These are phyloP conservation scores for Microcebus lehilahytsara DNA, from an alignment of 2,113 vertebrate species.

Conservation along the genomic window DNA sequence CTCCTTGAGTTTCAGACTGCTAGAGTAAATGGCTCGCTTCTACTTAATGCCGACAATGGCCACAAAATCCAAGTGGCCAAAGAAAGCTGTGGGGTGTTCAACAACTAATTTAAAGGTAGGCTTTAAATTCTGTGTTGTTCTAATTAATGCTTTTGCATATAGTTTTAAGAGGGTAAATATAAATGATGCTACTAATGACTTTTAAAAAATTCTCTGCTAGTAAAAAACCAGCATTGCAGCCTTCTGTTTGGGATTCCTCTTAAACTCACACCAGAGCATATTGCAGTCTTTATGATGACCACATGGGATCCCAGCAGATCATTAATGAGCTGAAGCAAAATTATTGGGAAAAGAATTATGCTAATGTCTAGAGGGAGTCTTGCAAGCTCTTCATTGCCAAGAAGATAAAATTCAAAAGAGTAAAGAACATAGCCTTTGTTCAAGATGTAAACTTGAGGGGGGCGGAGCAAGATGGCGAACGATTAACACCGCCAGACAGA, in stretches of 20 bases:
- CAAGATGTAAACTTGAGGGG: no score
- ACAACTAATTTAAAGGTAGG: neutral
- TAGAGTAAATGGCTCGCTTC: neutral
- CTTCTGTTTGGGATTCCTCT: neutral
- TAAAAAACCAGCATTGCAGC: neutral
- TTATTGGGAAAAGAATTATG: no score
- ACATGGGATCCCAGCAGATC: no score
- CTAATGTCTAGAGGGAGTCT: no score
- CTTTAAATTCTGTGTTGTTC: conserved; percentile 1
- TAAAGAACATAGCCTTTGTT: no score
- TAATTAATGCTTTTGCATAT: neutral
- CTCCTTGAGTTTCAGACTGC: neutral
- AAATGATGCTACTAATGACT: neutral
- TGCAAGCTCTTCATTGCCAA: no score
- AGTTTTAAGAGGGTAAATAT: neutral
- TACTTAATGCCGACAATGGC: neutral
- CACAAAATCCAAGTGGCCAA: neutral
- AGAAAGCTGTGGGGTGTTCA: neutral
- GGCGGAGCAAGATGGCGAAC: no score
- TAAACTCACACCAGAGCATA: neutral
- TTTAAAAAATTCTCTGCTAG: neutral
- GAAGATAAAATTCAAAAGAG: no score
- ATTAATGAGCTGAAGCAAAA: no score
- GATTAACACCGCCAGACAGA: no score
- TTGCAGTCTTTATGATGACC: no score